These are phyloP conservation scores for Noctua janthina DNA, from an alignment of 2,888 invertebrate species.

Conservation along the genomic window DNA sequence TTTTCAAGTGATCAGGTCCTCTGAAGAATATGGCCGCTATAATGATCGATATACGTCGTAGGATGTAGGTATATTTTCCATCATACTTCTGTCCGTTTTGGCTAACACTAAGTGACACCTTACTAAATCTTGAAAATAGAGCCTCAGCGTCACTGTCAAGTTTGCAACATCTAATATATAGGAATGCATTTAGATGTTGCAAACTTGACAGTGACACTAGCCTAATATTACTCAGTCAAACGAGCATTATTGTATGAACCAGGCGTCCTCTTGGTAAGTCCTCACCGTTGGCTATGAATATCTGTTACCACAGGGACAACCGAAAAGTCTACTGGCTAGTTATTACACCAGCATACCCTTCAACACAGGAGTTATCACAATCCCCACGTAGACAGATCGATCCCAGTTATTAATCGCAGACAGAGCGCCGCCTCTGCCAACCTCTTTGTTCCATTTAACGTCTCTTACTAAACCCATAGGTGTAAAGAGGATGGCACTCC, in stretches of 20 bases:
- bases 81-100: background rate
- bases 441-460: background rate
- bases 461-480: background rate
- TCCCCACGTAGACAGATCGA: background rate
- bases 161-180: too few relatives aligned
- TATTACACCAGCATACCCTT: background rate
- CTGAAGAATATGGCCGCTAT: background rate
- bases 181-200: too few relatives aligned
- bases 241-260: background rate
- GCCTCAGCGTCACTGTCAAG: too few relatives aligned
- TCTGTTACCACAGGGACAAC: background rate
- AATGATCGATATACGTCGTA: background rate
- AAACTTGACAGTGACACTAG: too few relatives aligned
- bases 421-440: background rate
- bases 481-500: background rate
- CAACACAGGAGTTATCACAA: background rate
- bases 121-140: too few relatives aligned
- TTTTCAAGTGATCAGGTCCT: slow-evolving; percentile 9
- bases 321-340: background rate
- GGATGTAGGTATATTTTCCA: background rate
- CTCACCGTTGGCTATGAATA: background rate
- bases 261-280: background rate
- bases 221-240: background rate
- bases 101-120: background rate
- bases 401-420: slow-evolving; percentile 2